Evolutionary conservation across 1,140 invertebrate species (phyloP), one percentile per base, ranked within the genome.

Genomic region (Cotesia glomerata): DNA sequence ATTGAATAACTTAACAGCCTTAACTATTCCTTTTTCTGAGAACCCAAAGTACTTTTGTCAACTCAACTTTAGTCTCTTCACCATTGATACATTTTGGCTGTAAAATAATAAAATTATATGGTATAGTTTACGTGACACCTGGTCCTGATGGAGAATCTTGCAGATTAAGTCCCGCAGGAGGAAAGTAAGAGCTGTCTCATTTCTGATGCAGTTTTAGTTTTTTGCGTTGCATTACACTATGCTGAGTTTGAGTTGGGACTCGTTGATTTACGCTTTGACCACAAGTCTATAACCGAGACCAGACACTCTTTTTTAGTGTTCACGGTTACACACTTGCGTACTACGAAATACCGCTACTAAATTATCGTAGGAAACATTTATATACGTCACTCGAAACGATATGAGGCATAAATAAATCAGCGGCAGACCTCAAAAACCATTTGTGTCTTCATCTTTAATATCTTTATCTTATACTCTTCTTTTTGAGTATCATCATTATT

Each of bases 391-490:
- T 67, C 65, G 65, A 67, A 54, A 52, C 65, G 65, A 67, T 67
- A 67, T 67, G 65, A 67, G 65, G 26, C 65, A 54, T 67, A 67
- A 67, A 67, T 67, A 67, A 67, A 54, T 67, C 65, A 39, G 39
- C 65, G 65, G 65, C 65, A 54, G 52, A 67, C 65, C 65, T 67
- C 65, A 67, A 67, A 49, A 32, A 18, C 65, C 51, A 54, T 67
- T 67, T 67, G 32, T 18, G 51, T 49, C 26, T 54, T 32, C 18
- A 58, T 58, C 56, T 26, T 54, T 65, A 54, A 45, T 67, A 54
- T 54, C 65, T 52, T 67, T 67, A 49, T 49, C 14, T 67, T 51
- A 26, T 32, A 32, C 18, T 61, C 59, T 26, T 32, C 18, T 61
- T 32, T 18, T 26, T 61, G 11, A 45, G 7, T 9, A 45, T 45